Percentiles rank a stretch among this genome's conserved stretches.
These are phyloP conservation scores for Drosophila eohydei DNA, from an alignment of 2,888 invertebrate species.

Conservation along the genomic window DNA sequence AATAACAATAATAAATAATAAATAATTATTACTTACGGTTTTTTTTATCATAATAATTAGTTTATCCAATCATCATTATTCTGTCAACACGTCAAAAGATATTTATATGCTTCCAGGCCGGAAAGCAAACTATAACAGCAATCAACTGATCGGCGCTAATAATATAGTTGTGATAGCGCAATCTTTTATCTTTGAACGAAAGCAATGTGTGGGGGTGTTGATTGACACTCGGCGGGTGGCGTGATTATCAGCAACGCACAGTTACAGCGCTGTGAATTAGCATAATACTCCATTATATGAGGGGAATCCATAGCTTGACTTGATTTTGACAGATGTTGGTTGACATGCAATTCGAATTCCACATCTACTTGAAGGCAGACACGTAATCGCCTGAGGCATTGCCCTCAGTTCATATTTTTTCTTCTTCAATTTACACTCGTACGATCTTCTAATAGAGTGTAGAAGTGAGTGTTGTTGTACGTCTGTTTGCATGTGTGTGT, in stretches of 20 bases:
- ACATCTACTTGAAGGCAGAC: conserved; percentile 23
- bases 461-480: conserved; percentile 17
- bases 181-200: conserved; percentile 15
- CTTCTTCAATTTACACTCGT: conserved; percentile 69
- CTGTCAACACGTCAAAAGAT: too few species aligned
- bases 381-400: conserved; percentile 51
- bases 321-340: conserved; percentile 22
- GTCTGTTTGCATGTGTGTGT: conserved; percentile 22
- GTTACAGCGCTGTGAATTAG: conserved; percentile 8
- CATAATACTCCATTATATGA: conserved; percentile 9
- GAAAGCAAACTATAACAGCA: conserved; percentile 9
- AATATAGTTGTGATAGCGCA: conserved; percentile 39
- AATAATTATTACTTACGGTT: too few species aligned
- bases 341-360: conserved; percentile 27
- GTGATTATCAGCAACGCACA: conserved; percentile 38
- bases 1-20: not conserved
- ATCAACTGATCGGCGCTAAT: conserved; percentile 44
- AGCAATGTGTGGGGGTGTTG: conserved; percentile 30
- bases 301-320: conserved; percentile 11
- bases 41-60: too few species aligned
- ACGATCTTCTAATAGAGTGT: conserved; percentile 62
- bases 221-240: conserved; percentile 33
- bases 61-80: too few species aligned
- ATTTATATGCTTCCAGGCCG: conserved; percentile 22
- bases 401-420: conserved; percentile 32